phyloP scores from a whole-genome alignment of 2,888 invertebrate genomes.

The Acanthopleura granulata region DNA sequence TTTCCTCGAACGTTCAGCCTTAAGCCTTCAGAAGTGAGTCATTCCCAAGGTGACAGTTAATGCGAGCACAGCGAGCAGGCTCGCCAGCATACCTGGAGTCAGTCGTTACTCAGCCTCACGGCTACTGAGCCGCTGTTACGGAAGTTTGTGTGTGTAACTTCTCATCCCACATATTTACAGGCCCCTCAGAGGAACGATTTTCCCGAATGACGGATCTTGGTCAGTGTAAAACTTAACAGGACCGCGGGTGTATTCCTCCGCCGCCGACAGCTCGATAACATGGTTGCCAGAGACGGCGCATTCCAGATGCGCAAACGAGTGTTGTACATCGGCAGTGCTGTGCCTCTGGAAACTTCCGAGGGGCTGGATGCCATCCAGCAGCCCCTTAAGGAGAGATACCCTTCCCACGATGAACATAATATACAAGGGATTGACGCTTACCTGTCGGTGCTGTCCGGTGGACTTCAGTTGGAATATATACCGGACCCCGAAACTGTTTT shows the following conservation, averaged over 20 bases:
- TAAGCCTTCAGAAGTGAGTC: too few species aligned
- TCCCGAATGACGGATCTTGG: neutral
- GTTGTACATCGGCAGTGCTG: constrained; percentile 68
- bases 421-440: constrained; percentile 77
- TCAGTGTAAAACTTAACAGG: neutral
- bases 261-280: neutral
- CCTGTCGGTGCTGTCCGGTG: constrained; percentile 97
- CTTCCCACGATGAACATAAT: constrained; percentile 44
- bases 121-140: too few species aligned
- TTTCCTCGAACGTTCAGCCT: too few species aligned
- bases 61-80: too few species aligned
- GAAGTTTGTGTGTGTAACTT: too few species aligned
- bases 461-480: constrained; percentile 91
- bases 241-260: neutral
- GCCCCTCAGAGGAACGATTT: too few species aligned
- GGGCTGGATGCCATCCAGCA: constrained; percentile 66
- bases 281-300: constrained; percentile 1
- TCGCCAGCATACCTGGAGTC: too few species aligned
- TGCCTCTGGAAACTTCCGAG: constrained; percentile 60
- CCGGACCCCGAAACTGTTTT: constrained; percentile 54
- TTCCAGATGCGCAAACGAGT: constrained; percentile 52
- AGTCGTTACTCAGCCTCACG: too few species aligned
- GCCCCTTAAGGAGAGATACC: constrained; percentile 60
- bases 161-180: too few species aligned
- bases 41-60: too few species aligned